Base-by-base conservation (phyloP, 2,888 invertebrate genomes). In the Arrhopalites spinosus region DNA sequence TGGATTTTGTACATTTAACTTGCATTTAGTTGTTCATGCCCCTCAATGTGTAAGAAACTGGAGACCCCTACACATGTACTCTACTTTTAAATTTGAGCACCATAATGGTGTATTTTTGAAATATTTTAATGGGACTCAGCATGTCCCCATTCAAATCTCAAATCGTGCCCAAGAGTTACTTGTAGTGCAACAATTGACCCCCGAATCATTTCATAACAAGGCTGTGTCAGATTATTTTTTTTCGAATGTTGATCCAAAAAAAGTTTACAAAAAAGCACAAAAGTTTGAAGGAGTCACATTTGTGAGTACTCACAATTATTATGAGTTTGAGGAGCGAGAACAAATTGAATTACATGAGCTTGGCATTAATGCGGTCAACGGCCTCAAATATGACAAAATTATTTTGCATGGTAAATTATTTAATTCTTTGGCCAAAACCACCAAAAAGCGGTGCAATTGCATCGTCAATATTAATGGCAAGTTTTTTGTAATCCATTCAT, bases 51-150 rank as follows among this genome's bases (percentile, higher is more conserved):
- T 80, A 1, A 25, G 29, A 20, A 74, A 77, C 36, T 80, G 78
- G 78, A 78, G 80, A 36, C 77, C 80, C 0, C 50, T 78, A 15
- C 77, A 77, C 75, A 25, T 17, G 0, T 78, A 78, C 23, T 80
- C 78, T 0, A 50, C 75, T 0, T 80, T 79, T 75, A 69, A 76
- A 13, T 79, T 75, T 69, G 80, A 80, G 47, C 47, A 77, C 50
- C 36, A 59, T 20, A 79, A 77, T 67, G 80, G 79, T 45, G 45
- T 45, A 11, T 45, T 45, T 15, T 15, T 45, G 45, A 45, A 45
- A n/a, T n/a, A n/a, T n/a, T n/a, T n/a, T n/a, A n/a, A n/a, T n/a
- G n/a, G n/a, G n/a, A n/a, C n/a, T n/a, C 45, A 45, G 15, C 45
- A 45, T 45, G 45, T 45, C 45, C 45, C 45, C 15, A 11, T 45